Evolutionary conservation across 2,113 vertebrate genomes (phyloP).

Genomic region (Arizona elegans): DNA sequence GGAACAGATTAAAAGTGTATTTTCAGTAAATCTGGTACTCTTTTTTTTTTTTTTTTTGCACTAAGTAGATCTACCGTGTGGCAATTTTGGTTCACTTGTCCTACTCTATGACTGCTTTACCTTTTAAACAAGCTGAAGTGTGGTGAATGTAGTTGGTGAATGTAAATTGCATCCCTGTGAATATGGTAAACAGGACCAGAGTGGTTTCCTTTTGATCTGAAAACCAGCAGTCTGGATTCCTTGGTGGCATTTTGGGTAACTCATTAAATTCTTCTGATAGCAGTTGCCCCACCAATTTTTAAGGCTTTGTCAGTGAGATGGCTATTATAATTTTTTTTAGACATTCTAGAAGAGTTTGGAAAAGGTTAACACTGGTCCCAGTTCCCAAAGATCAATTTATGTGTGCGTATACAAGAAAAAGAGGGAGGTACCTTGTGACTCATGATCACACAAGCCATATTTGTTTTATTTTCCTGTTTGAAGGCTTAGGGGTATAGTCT

Average conservation of each 20-base stretch:
- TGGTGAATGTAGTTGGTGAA: background rate
- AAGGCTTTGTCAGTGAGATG: constrained; percentile 18
- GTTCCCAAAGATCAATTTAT: constrained; percentile 43
- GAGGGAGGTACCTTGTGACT: constrained; percentile 58
- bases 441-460: constrained; percentile 61
- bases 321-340: constrained; percentile 43
- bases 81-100: constrained; percentile 9
- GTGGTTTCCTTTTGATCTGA: background rate
- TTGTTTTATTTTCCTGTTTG: constrained; percentile 69
- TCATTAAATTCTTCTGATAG: constrained; percentile 17
- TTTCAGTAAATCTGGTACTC: constrained; percentile 15
- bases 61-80: background rate
- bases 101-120: background rate
- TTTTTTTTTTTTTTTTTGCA: background rate
- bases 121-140: constrained; percentile 1
- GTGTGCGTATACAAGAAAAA: constrained; percentile 48
- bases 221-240: background rate
- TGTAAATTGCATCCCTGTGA: background rate
- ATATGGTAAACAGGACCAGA: background rate
- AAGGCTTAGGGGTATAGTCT: constrained; percentile 60
- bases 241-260: background rate
- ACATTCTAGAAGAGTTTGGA: constrained; percentile 44
- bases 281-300: constrained; percentile 45
- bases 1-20: constrained; percentile 10
- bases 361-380: constrained; percentile 37